Evolutionary conservation across 2,797 vertebrate species (phyloP), one percentile per base, ranked within the genome.

Genomic region (Brachyalestes nurse): DNA sequence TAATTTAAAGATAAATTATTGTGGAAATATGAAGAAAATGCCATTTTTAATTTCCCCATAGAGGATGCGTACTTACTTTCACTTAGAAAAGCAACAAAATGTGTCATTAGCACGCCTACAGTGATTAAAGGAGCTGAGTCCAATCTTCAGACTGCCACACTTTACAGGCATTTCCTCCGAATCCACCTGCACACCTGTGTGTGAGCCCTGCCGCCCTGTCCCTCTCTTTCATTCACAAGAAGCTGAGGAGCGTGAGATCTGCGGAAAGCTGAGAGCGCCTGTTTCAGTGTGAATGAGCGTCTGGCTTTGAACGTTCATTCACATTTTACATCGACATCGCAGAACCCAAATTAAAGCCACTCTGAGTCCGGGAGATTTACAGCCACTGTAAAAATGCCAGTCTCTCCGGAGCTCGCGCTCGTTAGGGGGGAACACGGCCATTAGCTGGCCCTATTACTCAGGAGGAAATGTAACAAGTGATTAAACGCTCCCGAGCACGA

Each of bases 361-460:
- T 38, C 53, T n/a, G 57, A 38, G 58, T 23, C 58, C 16, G 19
- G 72, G 51, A 72, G 51, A 81, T 84, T 81, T 70, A 72, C 66
- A 73, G 71, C 78, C 55, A 70, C 77, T 74, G 79, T 75, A 84
- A 82, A 85, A 85, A 84, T 42, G 71, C 61, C 42, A 47, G 76
- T 75, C 60, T 84, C 77, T 71, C 61, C 23, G 47, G 64, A 81
- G 72, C 75, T 23, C 40, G 28, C 10, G 62, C 77, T 85, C 51
- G 19, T 77, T 83, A 77, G 40, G 72, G 78, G 34, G 21, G 75
- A 78, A 25, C 84, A 67, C n/a, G 51, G 58, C 62, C 64, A 61
- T 81, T 77, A 76, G 61, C 80, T 51, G 70, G 61, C 70, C 40
- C 72, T 82, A 70, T 77, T 76, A 80, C 67, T 51, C 49, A 49